Conservation (phyloP, 2,888 invertebrate genomes). For the Xestia ashworthii region DNA sequence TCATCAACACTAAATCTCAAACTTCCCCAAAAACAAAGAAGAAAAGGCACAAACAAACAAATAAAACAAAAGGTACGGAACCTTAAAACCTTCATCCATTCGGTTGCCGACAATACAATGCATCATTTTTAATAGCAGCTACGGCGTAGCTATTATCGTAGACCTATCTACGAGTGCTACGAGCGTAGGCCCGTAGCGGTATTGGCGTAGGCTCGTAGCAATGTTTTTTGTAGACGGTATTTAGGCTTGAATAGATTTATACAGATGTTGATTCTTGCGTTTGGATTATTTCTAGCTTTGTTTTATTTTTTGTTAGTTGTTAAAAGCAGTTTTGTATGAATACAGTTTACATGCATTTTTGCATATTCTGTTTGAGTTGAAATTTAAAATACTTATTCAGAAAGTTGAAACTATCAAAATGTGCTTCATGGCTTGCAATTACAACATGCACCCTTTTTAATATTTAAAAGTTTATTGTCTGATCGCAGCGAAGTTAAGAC, state of each 20-base stretch:
- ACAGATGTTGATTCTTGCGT: constrained; percentile 9
- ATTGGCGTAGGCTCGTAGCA: constrained; percentile 26
- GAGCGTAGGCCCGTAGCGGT: constrained; percentile 52
- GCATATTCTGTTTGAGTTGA: not conserved
- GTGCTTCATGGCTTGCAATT: not conserved
- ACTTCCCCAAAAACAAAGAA: constrained; percentile 40
- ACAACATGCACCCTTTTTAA: not conserved
- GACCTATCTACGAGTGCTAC: constrained; percentile 64
- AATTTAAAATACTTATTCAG: constrained; percentile 6
- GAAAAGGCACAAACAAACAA: constrained; percentile 43
- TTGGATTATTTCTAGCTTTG: not conserved
- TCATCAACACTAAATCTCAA: not conserved
- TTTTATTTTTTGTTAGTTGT: not conserved
- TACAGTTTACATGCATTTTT: not conserved
- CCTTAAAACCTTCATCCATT: constrained; percentile 65
- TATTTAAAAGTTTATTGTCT: not conserved
- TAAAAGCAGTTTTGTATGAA: not conserved
- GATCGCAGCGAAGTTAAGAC: too few relatives aligned
- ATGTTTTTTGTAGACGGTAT: constrained; percentile 39
- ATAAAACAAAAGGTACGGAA: constrained; percentile 58
- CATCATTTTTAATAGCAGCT: constrained; percentile 72
- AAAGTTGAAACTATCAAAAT: constrained; percentile 8
- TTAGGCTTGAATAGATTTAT: constrained; percentile 32
- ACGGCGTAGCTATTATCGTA: constrained; percentile 67
- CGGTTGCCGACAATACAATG: constrained; percentile 71